A percentile compares a stretch with the other conserved stretches of the same genome.
These are phyloP conservation scores for Astreopora myriophthalma DNA, from an alignment of 64 coral and sea anemone genomes.

Conservation along the genomic window DNA sequence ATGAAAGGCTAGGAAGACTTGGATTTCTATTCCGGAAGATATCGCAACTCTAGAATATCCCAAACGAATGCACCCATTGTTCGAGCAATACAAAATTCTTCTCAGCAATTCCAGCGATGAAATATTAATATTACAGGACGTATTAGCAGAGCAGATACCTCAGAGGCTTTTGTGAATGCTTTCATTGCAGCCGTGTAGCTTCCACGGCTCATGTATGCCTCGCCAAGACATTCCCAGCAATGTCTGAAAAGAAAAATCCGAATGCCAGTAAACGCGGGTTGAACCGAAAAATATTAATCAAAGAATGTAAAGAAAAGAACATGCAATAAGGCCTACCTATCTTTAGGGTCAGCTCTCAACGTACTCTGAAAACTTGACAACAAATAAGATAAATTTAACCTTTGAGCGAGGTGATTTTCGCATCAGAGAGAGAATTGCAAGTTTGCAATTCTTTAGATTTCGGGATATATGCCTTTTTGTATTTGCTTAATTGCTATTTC, in stretches of 20 bases:
- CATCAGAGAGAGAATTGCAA: too few species aligned
- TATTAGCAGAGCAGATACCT: slow-evolving; percentile 48
- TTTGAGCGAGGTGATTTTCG: background rate
- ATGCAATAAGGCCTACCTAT: slow-evolving; percentile 47
- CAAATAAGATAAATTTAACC: background rate
- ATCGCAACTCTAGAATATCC: too few species aligned
- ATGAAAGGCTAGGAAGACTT: too few species aligned
- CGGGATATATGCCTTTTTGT: too few species aligned
- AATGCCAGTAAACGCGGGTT: background rate
- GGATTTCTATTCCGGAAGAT: too few species aligned
- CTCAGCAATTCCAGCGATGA: too few species aligned
- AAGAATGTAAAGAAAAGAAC: background rate
- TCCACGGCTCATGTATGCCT: slow-evolving; percentile 95
- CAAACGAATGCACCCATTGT: too few species aligned
- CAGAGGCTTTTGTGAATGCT: slow-evolving; percentile 81
- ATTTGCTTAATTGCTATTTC: too few species aligned
- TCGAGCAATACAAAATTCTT: too few species aligned
- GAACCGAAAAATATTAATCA: background rate
- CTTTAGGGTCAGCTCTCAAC: slow-evolving; percentile 81
- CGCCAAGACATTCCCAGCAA: slow-evolving; percentile 97
- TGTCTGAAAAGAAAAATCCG: slow-evolving; percentile 47
- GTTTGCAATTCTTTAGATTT: too few species aligned
- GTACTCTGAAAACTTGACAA: slow-evolving; percentile 88
- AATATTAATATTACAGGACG: too few species aligned
- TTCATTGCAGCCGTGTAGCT: slow-evolving; percentile 90